Evolutionary conservation across 2,113 vertebrate genomes (phyloP).

Genomic region (Struthidea cinerea): DNA sequence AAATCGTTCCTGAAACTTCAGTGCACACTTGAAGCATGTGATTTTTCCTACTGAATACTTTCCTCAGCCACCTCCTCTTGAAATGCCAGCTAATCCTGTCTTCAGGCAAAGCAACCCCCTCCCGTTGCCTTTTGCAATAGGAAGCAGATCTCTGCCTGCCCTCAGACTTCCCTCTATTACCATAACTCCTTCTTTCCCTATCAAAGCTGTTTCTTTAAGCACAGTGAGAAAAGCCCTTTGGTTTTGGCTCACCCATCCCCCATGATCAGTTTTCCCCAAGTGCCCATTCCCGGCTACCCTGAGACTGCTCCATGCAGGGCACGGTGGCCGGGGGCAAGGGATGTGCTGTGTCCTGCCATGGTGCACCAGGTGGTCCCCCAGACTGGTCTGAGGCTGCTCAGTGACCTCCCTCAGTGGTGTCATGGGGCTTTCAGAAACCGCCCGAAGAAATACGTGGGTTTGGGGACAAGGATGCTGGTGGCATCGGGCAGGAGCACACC

Average conservation of each 20-base stretch:
- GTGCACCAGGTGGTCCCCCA: neutral
- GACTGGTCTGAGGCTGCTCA: neutral
- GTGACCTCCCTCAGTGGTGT: neutral
- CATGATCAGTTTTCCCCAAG: neutral
- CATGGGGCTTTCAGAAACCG: neutral
- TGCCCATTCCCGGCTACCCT: accelerated
- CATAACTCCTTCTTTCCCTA: neutral
- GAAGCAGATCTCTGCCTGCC: neutral
- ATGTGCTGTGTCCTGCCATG: neutral
- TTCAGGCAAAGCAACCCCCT: neutral
- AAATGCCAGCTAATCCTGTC: neutral
- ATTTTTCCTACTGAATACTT: neutral
- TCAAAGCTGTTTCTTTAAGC: neutral
- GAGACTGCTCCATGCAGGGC: neutral
- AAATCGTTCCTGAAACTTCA: neutral
- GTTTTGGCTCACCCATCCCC: neutral
- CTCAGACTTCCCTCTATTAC: neutral
- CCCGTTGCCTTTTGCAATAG: neutral
- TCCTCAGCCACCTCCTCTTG: neutral
- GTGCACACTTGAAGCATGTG: neutral
- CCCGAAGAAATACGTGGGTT: neutral
- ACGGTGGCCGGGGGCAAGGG: accelerated
- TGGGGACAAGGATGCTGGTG: neutral
- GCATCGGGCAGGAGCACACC: neutral
- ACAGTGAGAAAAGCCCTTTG: neutral